Conservation (phyloP, 2,888 invertebrate species). For the Amphipoea oculea region DNA sequence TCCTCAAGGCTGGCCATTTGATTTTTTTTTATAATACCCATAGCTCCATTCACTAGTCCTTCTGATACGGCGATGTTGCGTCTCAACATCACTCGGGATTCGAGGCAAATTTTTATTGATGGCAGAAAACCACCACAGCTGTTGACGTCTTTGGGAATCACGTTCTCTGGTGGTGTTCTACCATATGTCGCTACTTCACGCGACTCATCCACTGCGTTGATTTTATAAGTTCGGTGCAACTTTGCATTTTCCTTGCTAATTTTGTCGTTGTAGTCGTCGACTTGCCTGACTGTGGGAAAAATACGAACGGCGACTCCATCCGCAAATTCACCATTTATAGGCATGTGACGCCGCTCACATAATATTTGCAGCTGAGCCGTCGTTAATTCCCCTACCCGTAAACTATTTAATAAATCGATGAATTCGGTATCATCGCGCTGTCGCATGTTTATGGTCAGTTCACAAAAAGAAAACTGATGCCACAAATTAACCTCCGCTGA, state of each 20-base stretch:
- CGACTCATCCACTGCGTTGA: conserved; percentile 10
- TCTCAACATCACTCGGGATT: too few relatives aligned
- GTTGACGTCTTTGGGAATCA: background rate
- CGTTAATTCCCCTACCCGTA: conserved; percentile 65
- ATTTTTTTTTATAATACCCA: conserved; percentile 1
- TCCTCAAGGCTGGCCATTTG: conserved; percentile 51
- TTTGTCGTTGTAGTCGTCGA: conserved; percentile 17
- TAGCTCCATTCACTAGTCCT: too few relatives aligned
- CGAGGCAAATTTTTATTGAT: too few relatives aligned
- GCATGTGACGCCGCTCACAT: conserved; percentile 45
- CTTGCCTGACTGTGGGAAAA: conserved; percentile 6
- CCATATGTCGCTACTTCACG: background rate
- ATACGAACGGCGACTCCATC: conserved; percentile 19
- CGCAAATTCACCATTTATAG: conserved; percentile 20
- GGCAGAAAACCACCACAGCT: conserved; percentile 5
- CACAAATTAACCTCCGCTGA: background rate
- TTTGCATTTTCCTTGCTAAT: conserved; percentile 33
- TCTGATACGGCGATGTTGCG: too few relatives aligned
- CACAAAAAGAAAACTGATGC: conserved; percentile 10
- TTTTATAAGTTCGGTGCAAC: background rate
- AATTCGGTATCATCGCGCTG: conserved; percentile 61
- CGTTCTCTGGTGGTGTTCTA: background rate
- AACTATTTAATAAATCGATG: conserved; percentile 65
- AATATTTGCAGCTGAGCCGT: conserved; percentile 57
- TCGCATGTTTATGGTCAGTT: conserved; percentile 70